Conservation (phyloP, 2,888 invertebrate species). For the Rhorus exstirpatorius region DNA sequence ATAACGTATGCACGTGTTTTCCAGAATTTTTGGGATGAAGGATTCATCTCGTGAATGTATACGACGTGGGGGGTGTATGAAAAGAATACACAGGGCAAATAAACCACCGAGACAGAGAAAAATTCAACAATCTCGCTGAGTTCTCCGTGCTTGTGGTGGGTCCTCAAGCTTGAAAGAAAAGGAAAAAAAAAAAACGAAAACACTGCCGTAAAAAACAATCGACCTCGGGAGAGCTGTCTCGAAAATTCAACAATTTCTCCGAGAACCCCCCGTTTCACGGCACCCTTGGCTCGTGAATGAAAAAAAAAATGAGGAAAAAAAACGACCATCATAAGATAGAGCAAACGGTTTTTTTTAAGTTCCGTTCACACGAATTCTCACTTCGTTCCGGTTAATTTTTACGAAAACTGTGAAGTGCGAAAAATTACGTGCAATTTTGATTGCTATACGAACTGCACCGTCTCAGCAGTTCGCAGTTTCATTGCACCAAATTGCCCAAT, state of each 20-base stretch:
- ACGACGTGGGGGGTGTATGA: not conserved
- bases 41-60: conserved; percentile 29
- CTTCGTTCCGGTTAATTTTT: no score
- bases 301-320: not conserved
- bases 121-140: conserved; percentile 52
- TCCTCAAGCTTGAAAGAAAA: conserved; percentile 3
- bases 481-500: no score
- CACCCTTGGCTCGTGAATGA: not conserved
- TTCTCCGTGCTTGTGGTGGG: not conserved
- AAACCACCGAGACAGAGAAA: conserved; percentile 37
- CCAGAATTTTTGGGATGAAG: conserved; percentile 17
- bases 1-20: not conserved
- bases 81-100: conserved; percentile 37
- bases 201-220: conserved; percentile 21
- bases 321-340: not conserved
- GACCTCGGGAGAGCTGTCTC: conserved; percentile 9
- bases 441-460: no score
- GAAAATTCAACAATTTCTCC: conserved; percentile 39
- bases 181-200: conserved; percentile 11
- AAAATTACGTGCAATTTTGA: no score
- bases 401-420: no score
- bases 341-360: no score
- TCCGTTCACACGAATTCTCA: no score
- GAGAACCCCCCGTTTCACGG: not conserved
- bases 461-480: no score